A percentile compares a stretch with the other conserved stretches of the same genome.
phyloP scores from a whole-genome alignment of 1,140 invertebrate species.

The Aphis gossypii region DNA sequence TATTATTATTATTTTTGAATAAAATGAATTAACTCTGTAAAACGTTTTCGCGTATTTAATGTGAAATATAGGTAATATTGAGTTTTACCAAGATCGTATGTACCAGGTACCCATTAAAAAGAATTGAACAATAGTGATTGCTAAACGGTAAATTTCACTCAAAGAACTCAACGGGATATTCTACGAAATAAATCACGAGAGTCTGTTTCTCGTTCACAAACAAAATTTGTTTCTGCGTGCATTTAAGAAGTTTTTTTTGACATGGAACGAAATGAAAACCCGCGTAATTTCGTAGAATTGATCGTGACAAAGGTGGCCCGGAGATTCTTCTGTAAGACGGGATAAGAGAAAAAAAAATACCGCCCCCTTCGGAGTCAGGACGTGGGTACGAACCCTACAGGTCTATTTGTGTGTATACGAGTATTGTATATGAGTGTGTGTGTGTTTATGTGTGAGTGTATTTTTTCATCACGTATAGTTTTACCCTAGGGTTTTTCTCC shows the following conservation, averaged over 20 bases:
- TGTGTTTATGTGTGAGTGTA: background rate
- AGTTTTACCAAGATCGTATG: background rate
- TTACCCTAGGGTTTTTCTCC: slow-evolving; percentile 37
- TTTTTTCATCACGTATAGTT: background rate
- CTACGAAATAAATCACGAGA: background rate
- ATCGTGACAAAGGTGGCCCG: slow-evolving; percentile 8
- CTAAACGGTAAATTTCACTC: background rate
- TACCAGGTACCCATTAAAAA: background rate
- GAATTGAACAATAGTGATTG: background rate
- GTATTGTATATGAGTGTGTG: background rate
- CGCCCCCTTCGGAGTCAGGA: slow-evolving; percentile 39
- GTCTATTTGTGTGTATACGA: slow-evolving; percentile 3
- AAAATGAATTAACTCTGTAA: background rate
- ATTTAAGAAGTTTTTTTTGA: background rate
- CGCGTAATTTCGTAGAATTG: slow-evolving; percentile 16
- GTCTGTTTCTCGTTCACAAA: background rate
- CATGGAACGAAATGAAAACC: background rate
- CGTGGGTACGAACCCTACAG: background rate
- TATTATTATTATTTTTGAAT: background rate
- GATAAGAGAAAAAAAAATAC: slow-evolving; percentile 24
- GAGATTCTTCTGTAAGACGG: background rate
- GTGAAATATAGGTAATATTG: background rate
- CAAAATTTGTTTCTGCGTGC: background rate
- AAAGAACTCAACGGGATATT: background rate
- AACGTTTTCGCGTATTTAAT: background rate